Conservation (phyloP, 37 sponge, comb jelly and placozoan species). For the Halisarca cf. caerulea region DNA sequence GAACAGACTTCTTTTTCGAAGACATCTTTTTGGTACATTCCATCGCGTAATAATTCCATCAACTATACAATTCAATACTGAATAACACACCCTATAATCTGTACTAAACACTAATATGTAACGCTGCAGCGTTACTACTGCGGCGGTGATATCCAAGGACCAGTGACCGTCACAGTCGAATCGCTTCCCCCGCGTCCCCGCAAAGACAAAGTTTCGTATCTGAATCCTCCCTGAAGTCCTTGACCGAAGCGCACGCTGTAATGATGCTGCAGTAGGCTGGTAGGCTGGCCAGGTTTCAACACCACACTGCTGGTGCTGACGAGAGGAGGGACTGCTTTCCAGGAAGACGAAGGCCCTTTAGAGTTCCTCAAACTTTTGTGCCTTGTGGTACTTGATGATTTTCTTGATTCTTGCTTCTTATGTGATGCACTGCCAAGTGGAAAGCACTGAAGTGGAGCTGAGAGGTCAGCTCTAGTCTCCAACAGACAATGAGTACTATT, state of each 20-base stretch:
- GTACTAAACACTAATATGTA: too few relatives aligned
- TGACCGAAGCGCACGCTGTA: slow-evolving; percentile 1
- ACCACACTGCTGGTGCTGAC: background rate
- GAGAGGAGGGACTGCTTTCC: background rate
- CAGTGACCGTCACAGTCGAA: background rate
- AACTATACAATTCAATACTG: too few relatives aligned
- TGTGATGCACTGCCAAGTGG: background rate
- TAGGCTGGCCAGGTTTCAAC: background rate
- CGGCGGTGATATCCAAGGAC: slow-evolving; percentile 25
- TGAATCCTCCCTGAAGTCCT: background rate
- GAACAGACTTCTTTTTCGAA: background rate
- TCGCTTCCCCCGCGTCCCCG: background rate
- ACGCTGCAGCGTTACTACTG: too few relatives aligned
- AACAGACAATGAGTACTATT: background rate
- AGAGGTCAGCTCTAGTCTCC: background rate
- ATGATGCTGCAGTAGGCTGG: slow-evolving; percentile 16
- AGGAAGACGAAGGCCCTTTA: background rate
- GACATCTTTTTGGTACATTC: too few relatives aligned
- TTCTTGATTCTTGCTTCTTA: background rate
- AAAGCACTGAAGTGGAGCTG: slow-evolving; percentile 4
- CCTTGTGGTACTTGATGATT: too few relatives aligned
- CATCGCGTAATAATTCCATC: too few relatives aligned
- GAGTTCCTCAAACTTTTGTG: background rate
- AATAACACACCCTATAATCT: too few relatives aligned
- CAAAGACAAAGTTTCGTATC: slow-evolving; percentile 26